Evolutionary conservation across 1,140 invertebrate species (phyloP).

Genomic region (Macrosteles quadrilineatus): DNA sequence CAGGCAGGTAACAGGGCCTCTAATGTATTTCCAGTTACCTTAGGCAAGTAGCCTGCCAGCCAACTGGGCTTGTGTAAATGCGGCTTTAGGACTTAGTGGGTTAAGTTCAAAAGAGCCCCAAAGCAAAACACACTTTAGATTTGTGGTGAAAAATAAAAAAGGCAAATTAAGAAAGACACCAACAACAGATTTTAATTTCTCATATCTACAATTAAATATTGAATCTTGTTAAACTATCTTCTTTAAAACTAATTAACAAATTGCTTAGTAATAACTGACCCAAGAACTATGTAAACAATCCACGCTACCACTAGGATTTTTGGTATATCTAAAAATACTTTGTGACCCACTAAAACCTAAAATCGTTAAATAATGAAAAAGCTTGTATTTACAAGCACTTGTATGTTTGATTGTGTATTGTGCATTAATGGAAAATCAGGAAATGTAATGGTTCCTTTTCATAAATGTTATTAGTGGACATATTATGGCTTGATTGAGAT

Average conservation of each 20-base stretch:
- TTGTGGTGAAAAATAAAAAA: slow-evolving; percentile 12
- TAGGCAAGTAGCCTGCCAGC: too few relatives aligned
- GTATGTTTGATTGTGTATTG: not conserved
- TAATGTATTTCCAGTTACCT: too few relatives aligned
- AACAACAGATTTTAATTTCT: slow-evolving; percentile 18
- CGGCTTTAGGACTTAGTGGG: too few relatives aligned
- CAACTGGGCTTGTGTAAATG: too few relatives aligned
- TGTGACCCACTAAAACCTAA: slow-evolving; percentile 10
- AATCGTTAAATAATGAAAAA: not conserved
- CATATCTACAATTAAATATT: slow-evolving; percentile 21
- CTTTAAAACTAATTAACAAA: slow-evolving; percentile 24
- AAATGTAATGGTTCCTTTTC: too few relatives aligned
- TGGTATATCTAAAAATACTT: slow-evolving; percentile 5
- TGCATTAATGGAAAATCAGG: not conserved
- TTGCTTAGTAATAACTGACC: slow-evolving; percentile 12
- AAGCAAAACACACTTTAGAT: too few relatives aligned
- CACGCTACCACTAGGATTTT: slow-evolving; percentile 21
- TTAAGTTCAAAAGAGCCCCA: too few relatives aligned
- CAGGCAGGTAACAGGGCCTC: too few relatives aligned
- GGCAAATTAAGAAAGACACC: slow-evolving; percentile 15
- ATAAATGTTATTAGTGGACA: too few relatives aligned
- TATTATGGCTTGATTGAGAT: too few relatives aligned
- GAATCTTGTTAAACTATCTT: slow-evolving; percentile 19
- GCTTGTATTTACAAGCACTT: not conserved
- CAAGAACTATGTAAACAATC: slow-evolving; percentile 18